A percentile compares a stretch with the other conserved stretches of the same genome.
Conservation (phyloP, 2,113 vertebrate genomes). For the Dunckerocampus dactyliophorus region DNA sequence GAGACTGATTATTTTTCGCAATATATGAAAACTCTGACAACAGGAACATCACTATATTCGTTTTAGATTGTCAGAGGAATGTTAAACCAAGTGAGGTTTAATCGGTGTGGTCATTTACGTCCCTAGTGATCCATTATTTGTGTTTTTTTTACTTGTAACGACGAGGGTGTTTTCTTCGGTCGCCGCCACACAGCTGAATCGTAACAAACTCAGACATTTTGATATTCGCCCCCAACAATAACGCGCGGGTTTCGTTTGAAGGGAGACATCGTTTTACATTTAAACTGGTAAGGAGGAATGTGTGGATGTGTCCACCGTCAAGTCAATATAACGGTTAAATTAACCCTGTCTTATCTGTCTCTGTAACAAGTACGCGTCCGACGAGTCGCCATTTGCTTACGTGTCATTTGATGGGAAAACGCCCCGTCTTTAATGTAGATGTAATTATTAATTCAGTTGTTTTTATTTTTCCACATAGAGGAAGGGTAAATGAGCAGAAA, state of each 20-base stretch:
- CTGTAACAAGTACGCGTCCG: background rate
- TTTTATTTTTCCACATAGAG: slow-evolving; percentile 49
- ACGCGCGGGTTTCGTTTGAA: slow-evolving; percentile 29
- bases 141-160: slow-evolving; percentile 20
- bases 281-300: background rate
- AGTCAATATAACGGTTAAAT: background rate
- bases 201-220: slow-evolving; percentile 19
- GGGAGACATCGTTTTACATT: background rate
- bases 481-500: slow-evolving; percentile 72
- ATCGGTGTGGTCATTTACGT: background rate
- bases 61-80: slow-evolving; percentile 1
- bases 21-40: slow-evolving; percentile 2
- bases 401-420: background rate
- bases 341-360: too few relatives aligned
- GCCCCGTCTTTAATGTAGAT: background rate
- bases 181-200: slow-evolving; percentile 24
- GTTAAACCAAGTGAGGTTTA: background rate
- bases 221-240: slow-evolving; percentile 7
- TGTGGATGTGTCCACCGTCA: background rate
- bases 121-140: slow-evolving; percentile 7
- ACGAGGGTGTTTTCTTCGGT: slow-evolving; percentile 35
- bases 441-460: slow-evolving; percentile 11
- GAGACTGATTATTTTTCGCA: slow-evolving; percentile 43
- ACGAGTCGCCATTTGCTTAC: background rate
- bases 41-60: slow-evolving; percentile 4